Base-by-base conservation (phyloP, 2,888 invertebrate genomes). In the Lasioglossum zephyrum region DNA sequence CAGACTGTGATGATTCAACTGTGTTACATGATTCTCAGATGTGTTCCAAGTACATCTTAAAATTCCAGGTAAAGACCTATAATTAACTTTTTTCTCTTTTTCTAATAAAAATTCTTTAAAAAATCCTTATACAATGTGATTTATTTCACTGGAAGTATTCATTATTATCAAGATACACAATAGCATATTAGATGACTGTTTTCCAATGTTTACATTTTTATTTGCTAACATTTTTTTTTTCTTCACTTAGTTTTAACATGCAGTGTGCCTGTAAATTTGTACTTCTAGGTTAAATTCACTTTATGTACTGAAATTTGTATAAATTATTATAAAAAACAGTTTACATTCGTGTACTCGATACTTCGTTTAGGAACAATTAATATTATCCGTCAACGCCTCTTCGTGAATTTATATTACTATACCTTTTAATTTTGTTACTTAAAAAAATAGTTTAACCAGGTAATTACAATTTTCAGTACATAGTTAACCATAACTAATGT, bases 321-420 rank as follows among this genome's bases (percentile, higher is more conserved):
- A 31, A 49, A 73, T 49, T 73, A 41, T 73, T 73, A 6, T 49
- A 26, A 73, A 73, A 69, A 73, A 73, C 72, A 73, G 44, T 73
- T 73, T 18, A 73, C 31, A 41, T 49, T 41, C 22, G 49, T 47
- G 47, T 73, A 73, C 31, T 72, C 73, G 22, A 49, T 49, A 31
- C 31, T 73, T 49, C 31, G n/a, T 49, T 47, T 18, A 49, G 47
- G 26, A 47, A 31, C 39, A 69, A 16, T 49, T 49, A 69, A 69
- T 44, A 69, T 69, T 53, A 69, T 49, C 49, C 47, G 49, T 69
- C 18, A 77, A 53, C 49, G 49, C 49, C 53, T 77, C n/a, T 39
- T 36, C 18, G n/a, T 77, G 18, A 75, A 78, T 81, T 36, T 79
- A 74, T 47, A 84, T 49, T 39, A 66, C 73, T 81, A 41, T 57